These are phyloP conservation scores for Protodeltote pygarga DNA, from an alignment of 2,888 invertebrate species.

Conservation along the genomic window DNA sequence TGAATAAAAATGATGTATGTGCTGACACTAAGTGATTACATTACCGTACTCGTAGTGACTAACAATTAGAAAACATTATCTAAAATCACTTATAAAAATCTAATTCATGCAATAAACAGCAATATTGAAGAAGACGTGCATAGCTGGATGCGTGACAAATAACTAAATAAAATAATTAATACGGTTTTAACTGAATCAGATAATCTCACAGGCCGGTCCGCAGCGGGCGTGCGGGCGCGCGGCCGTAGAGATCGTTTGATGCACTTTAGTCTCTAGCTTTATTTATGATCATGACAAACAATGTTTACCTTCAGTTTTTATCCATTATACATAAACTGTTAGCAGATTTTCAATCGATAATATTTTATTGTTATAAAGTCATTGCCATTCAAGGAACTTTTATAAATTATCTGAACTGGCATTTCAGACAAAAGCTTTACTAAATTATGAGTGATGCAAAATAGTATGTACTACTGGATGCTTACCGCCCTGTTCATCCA, in stretches of 20 bases:
- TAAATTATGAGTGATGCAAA: conserved; percentile 84
- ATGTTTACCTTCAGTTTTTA: conserved; percentile 76
- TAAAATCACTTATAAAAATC: conserved; percentile 67
- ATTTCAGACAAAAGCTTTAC: conserved; percentile 84
- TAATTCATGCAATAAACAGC: conserved; percentile 84
- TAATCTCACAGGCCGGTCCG: conserved; percentile 65
- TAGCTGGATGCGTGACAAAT: conserved; percentile 85
- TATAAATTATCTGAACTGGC: conserved; percentile 80
- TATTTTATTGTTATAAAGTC: conserved; percentile 65
- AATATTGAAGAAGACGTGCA: conserved; percentile 84
- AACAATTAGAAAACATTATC: conserved; percentile 78
- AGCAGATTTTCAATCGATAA: conserved; percentile 75
- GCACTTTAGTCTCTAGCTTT: conserved; percentile 70
- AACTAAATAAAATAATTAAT: conserved; percentile 76
- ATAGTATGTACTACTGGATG: conserved; percentile 88
- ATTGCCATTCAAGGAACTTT: conserved; percentile 78
- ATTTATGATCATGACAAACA: conserved; percentile 78
- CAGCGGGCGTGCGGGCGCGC: conserved; percentile 49
- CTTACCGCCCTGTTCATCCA: conserved; percentile 99
- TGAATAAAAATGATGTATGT: conserved; percentile 81
- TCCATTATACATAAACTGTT: conserved; percentile 80
- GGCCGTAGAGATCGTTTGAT: conserved; percentile 66
- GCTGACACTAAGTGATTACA: conserved; percentile 83
- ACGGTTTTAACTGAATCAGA: conserved; percentile 69
- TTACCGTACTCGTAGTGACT: conserved; percentile 74